Conservation (phyloP, 2,113 vertebrate genomes). For the Halcyon senegalensis region DNA sequence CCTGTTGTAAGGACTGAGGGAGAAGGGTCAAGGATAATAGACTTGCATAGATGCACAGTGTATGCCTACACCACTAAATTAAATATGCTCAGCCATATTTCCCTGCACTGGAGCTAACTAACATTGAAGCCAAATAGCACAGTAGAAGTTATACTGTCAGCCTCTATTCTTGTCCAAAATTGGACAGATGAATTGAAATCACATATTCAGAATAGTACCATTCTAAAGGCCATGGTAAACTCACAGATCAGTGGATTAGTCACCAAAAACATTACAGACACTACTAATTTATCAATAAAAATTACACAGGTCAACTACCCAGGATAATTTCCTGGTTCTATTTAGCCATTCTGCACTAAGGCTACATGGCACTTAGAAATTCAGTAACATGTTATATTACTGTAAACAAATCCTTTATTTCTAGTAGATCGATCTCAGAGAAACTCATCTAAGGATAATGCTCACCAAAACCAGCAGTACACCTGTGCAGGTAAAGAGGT, state of each 20-base stretch:
- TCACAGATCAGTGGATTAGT: background rate
- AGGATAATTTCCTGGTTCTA: background rate
- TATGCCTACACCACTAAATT: background rate
- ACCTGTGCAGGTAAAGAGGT: background rate
- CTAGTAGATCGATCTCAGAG: background rate
- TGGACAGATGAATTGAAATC: background rate
- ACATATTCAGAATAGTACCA: background rate
- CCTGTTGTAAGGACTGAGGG: background rate
- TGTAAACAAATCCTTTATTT: background rate
- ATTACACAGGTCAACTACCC: background rate
- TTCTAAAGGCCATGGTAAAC: background rate
- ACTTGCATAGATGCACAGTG: background rate
- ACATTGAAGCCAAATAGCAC: background rate
- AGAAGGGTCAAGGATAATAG: background rate
- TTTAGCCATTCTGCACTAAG: background rate
- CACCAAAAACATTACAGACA: background rate
- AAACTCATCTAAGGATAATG: background rate
- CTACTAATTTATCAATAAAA: background rate
- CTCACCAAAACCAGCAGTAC: background rate
- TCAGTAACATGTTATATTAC: accelerated
- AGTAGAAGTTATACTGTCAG: background rate
- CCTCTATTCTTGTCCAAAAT: background rate
- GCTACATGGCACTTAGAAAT: background rate
- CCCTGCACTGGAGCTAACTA: background rate
- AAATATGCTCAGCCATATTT: accelerated